Conservation (phyloP, 1,140 invertebrate species). For the Dinoponera quadriceps region DNA sequence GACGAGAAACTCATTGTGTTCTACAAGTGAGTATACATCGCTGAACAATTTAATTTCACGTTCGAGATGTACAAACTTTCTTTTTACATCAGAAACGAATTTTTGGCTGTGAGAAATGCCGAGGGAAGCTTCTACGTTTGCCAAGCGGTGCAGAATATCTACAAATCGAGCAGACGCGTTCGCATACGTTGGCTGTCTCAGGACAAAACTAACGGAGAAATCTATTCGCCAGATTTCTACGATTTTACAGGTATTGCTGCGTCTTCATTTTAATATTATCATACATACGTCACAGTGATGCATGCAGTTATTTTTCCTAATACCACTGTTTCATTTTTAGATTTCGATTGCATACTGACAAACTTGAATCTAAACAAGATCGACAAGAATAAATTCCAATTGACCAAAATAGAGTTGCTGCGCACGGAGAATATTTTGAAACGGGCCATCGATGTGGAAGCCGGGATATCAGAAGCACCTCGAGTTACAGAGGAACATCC, state of each 20-base stretch:
- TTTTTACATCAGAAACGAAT: constrained; percentile 91
- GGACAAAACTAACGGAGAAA: constrained; percentile 89
- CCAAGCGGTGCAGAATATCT: constrained; percentile 96
- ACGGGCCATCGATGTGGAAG: constrained; percentile 93
- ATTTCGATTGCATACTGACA: constrained; percentile 95
- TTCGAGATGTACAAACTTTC: constrained; percentile 54
- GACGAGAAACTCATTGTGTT: constrained; percentile 95
- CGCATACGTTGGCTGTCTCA: constrained; percentile 96
- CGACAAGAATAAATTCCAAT: constrained; percentile 90
- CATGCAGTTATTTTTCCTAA: neutral
- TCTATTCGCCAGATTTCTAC: constrained; percentile 96
- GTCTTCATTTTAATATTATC: constrained; percentile 8
- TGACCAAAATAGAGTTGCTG: constrained; percentile 90
- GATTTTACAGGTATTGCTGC: constrained; percentile 90
- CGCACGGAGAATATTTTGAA: constrained; percentile 94
- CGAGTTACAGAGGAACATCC: constrained; percentile 93
- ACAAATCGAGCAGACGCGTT: constrained; percentile 92
- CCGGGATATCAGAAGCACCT: constrained; percentile 88
- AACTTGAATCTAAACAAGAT: constrained; percentile 92
- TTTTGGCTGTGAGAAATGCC: constrained; percentile 95
- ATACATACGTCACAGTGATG: neutral
- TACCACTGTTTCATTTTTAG: constrained; percentile 85
- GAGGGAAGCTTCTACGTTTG: constrained; percentile 96
- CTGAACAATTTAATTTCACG: constrained; percentile 41
- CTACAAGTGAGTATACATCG: constrained; percentile 89